Percentiles rank a stretch among this genome's conserved stretches.
phyloP scores from a whole-genome alignment of 2,797 vertebrate genomes.

The Anguilla obscura region DNA sequence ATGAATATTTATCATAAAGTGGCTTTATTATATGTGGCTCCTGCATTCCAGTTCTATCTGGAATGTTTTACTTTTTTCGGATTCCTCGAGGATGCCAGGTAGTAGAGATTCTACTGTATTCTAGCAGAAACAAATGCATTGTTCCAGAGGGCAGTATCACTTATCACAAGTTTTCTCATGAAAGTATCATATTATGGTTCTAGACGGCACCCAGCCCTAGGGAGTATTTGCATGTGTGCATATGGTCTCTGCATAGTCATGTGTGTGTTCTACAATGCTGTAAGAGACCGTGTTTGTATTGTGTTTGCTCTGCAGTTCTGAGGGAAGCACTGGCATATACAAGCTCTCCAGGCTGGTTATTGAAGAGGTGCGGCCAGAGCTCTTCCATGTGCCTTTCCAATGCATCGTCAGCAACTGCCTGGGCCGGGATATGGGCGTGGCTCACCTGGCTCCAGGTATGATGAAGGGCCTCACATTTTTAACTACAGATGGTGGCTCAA shows the following conservation, averaged over 20 bases:
- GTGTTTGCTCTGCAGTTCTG: not conserved
- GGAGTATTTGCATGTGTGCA: not conserved
- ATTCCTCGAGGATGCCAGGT: no score
- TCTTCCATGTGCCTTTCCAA: conserved; percentile 15
- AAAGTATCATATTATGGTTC: no score
- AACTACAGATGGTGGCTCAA: not conserved
- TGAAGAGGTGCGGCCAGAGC: conserved; percentile 17
- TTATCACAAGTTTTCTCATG: no score
- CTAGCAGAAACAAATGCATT: no score
- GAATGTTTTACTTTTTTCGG: no score
- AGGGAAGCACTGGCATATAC: not conserved
- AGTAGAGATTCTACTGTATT: no score
- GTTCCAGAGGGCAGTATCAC: no score
- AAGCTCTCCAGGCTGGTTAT: not conserved
- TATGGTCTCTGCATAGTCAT: not conserved
- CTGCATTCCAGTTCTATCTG: no score
- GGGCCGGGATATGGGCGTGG: conserved; percentile 1
- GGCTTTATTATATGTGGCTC: no score
- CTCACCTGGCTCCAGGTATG: conserved; percentile 37
- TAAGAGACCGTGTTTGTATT: not conserved
- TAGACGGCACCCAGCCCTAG: no score
- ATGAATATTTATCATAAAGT: no score
- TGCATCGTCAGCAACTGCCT: conserved; percentile 9
- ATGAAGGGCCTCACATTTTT: not conserved
- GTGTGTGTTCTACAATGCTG: not conserved